Percentiles rank a stretch among this genome's conserved stretches.
Conservation (phyloP, 1,140 invertebrate genomes). For the Semibalanus balanoides region DNA sequence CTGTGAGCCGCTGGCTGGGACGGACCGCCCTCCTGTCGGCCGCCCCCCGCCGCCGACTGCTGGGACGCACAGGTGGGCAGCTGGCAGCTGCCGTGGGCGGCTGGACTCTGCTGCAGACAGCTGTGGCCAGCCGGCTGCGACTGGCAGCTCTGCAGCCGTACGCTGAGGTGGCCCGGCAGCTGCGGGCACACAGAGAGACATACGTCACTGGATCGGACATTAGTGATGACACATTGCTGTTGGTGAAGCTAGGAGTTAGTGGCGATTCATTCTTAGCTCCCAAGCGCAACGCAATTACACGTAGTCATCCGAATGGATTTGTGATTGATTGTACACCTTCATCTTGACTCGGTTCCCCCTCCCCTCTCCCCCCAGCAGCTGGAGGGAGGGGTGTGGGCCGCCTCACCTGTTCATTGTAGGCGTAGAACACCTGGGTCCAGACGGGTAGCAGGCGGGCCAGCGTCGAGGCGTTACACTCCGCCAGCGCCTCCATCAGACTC, state of each 20-base stretch:
- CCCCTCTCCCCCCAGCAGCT: too few relatives aligned
- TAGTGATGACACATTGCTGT: too few relatives aligned
- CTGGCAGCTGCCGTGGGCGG: conserved; percentile 31
- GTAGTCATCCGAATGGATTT: too few relatives aligned
- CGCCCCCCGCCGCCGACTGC: conserved; percentile 13
- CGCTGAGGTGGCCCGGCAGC: conserved; percentile 76
- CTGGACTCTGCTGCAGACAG: conserved; percentile 50
- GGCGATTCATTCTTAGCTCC: too few relatives aligned
- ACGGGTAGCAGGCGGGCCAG: conserved; percentile 69
- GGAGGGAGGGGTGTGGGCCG: too few relatives aligned
- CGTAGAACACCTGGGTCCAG: conserved; percentile 81
- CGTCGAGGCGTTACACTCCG: conserved; percentile 88
- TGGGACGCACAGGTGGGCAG: conserved; percentile 59
- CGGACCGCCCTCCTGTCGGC: conserved; percentile 7
- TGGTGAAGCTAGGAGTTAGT: too few relatives aligned
- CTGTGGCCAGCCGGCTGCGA: background rate
- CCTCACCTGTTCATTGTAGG: conserved; percentile 63
- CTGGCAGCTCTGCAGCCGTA: conserved; percentile 74
- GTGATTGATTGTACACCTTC: too few relatives aligned
- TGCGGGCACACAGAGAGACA: conserved; percentile 33
- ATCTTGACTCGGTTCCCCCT: too few relatives aligned
- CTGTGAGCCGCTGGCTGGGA: background rate
- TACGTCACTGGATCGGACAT: too few relatives aligned
- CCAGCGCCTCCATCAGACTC: conserved; percentile 81
- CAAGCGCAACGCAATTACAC: too few relatives aligned